Percentiles rank a stretch among this genome's conserved stretches.
Evolutionary conservation across 2,113 vertebrate species (phyloP).

Genomic region (Madoqua kirkii): DNA sequence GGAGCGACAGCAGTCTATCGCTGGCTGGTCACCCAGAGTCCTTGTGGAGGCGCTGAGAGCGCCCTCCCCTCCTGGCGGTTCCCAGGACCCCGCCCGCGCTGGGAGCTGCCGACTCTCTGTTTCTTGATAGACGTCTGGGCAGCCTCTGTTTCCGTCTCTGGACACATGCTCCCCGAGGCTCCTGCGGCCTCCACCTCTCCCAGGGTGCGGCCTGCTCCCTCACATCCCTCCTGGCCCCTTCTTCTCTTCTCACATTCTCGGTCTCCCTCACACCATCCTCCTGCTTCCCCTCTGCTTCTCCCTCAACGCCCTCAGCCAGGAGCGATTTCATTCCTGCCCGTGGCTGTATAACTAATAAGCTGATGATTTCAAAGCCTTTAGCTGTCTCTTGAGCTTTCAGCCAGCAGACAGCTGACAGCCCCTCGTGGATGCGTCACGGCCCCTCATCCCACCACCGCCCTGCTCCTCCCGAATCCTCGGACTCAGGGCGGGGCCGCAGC

Average conservation of each 20-base stretch:
- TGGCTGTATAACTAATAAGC: background rate
- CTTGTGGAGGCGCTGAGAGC: rapidly evolving
- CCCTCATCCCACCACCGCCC: too few species aligned
- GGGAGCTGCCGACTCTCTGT: background rate
- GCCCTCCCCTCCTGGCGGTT: background rate
- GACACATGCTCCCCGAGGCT: background rate
- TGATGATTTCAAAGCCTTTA: background rate
- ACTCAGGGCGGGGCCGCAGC: background rate
- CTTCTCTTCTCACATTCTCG: background rate
- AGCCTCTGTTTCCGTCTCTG: background rate
- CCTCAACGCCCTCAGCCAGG: background rate
- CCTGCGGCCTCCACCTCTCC: background rate
- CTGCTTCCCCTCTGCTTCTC: background rate
- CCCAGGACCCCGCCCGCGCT: background rate
- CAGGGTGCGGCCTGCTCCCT: background rate
- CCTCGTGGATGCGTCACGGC: background rate
- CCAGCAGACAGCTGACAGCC: background rate
- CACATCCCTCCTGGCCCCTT: background rate
- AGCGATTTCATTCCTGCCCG: background rate
- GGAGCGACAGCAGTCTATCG: background rate
- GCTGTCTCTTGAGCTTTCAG: background rate
- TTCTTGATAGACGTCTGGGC: background rate
- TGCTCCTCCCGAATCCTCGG: background rate
- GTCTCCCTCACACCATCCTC: background rate
- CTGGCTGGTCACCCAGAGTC: background rate